These are phyloP conservation scores for Tipula confusa DNA, from an alignment of 2,888 invertebrate species.

Conservation along the genomic window DNA sequence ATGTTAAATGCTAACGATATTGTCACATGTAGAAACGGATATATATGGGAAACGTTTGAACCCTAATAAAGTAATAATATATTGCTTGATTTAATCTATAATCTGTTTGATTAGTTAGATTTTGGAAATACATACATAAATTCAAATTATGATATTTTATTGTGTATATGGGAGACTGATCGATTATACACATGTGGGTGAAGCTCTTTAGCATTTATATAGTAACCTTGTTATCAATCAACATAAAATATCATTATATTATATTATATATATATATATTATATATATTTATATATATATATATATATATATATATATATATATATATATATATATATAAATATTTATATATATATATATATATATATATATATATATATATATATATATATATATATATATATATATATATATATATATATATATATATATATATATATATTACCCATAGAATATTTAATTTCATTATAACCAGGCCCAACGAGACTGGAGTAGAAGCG, in stretches of 20 bases:
- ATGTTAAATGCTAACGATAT: background rate
- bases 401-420: no score
- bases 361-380: no score
- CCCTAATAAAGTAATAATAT: background rate
- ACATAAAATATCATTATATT: background rate
- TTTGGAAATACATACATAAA: no score
- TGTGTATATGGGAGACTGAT: background rate
- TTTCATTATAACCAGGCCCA: no score
- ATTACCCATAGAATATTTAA: no score
- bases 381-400: no score
- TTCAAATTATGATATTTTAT: background rate
- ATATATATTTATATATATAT: background rate
- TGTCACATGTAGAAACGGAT: no score
- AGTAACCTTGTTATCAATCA: background rate
- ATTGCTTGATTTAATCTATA: background rate
- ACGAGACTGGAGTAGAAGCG: no score
- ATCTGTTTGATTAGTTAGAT: background rate
- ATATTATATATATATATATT: no score
- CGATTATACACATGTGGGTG: background rate
- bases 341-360: no score
- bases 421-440: no score
- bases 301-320: background rate
- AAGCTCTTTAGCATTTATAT: background rate
- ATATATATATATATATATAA: no score
- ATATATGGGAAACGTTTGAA: background rate